phyloP scores from a whole-genome alignment of 2,888 invertebrate species.

The Vanessa cardui region DNA sequence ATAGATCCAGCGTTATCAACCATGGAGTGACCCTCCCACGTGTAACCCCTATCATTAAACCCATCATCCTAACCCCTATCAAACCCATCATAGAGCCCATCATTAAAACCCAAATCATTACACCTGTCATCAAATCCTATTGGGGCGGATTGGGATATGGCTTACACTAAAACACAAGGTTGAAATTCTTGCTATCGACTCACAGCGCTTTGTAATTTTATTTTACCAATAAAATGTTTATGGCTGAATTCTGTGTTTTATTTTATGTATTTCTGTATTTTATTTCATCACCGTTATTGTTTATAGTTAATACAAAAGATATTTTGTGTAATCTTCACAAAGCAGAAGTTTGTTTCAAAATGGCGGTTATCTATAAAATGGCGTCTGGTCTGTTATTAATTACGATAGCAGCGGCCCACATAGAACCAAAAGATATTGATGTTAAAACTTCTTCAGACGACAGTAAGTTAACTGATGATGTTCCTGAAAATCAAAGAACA shows the following conservation, averaged over 20 bases:
- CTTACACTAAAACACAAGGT: not conserved
- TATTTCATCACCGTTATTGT: not conserved
- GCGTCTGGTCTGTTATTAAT: not conserved
- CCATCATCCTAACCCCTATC: conserved; percentile 50
- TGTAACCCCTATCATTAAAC: conserved; percentile 40
- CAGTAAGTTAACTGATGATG: conserved; percentile 42
- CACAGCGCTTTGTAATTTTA: conserved; percentile 23
- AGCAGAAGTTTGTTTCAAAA: not conserved
- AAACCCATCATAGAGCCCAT: conserved; percentile 36
- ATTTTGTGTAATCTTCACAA: not conserved
- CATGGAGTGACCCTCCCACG: conserved; percentile 59
- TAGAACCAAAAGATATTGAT: conserved; percentile 16
- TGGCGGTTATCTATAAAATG: conserved; percentile 1
- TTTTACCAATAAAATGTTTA: conserved; percentile 41
- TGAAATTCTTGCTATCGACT: conserved; percentile 35
- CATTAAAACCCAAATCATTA: conserved; percentile 23
- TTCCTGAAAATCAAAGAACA: not conserved
- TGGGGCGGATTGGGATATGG: conserved; percentile 31
- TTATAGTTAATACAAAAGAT: not conserved
- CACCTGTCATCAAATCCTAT: conserved; percentile 41
- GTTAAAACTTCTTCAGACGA: conserved; percentile 41
- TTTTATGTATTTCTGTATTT: conserved; percentile 25
- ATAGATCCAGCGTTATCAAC: conserved; percentile 59
- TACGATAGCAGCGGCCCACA: conserved; percentile 15
- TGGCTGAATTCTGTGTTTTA: conserved; percentile 38